Percentiles rank a stretch among this genome's conserved stretches.
Conservation (phyloP, 1,140 invertebrate species). For the Zaprionus inermis region DNA sequence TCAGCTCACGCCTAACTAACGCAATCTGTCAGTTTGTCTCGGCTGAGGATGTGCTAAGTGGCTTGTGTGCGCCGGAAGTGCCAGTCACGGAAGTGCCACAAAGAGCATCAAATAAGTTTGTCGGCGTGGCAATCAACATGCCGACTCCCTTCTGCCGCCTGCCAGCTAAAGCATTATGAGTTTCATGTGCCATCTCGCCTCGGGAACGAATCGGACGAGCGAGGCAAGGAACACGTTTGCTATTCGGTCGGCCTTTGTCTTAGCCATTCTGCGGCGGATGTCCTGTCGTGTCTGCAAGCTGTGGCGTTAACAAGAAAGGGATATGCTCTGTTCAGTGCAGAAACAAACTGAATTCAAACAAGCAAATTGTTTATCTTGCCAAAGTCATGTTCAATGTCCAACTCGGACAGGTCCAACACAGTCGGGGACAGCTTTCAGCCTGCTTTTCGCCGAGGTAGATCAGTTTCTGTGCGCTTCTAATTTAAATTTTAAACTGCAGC, state of each 20-base stretch:
- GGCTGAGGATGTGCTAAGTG: conserved; percentile 51
- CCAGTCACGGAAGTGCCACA: conserved; percentile 69
- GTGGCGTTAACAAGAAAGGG: conserved; percentile 65
- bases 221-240: not conserved
- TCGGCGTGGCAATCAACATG: conserved; percentile 39
- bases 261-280: conserved; percentile 56
- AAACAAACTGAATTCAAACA: conserved; percentile 47
- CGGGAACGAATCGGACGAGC: not conserved
- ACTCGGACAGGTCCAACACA: conserved; percentile 27
- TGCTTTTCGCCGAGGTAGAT: conserved; percentile 22
- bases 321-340: conserved; percentile 21
- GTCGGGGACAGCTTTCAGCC: conserved; percentile 29
- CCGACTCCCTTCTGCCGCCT: conserved; percentile 26
- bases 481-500: conserved; percentile 58
- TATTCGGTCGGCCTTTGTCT: conserved; percentile 40
- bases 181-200: conserved; percentile 49
- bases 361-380: conserved; percentile 71
- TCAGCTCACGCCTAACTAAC: not conserved
- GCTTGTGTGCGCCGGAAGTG: conserved; percentile 56
- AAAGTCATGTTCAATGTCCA: conserved; percentile 69
- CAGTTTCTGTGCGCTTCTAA: conserved; percentile 39
- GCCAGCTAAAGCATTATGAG: conserved; percentile 45
- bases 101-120: conserved; percentile 57
- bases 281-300: conserved; percentile 57
- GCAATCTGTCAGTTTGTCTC: conserved; percentile 9